Percentiles rank a stretch among this genome's conserved stretches.
phyloP scores from a whole-genome alignment of 2,113 vertebrate species.

The Dascyllus trimaculatus region DNA sequence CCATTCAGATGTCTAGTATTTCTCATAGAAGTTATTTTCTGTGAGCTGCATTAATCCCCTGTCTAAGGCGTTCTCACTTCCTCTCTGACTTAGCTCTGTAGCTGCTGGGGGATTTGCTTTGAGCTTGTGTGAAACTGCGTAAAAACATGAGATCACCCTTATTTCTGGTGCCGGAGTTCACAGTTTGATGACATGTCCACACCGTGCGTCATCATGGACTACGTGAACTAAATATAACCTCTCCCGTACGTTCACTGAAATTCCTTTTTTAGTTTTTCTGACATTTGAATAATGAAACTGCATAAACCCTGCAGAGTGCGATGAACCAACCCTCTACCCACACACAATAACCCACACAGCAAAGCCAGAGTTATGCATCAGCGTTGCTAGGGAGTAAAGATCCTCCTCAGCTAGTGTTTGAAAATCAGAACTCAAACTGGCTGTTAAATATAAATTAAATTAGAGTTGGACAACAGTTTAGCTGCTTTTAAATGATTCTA shows the following conservation, averaged over 20 bases:
- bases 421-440: background rate
- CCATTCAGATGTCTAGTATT: background rate
- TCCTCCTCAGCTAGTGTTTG: background rate
- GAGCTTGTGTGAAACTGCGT: background rate
- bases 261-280: background rate
- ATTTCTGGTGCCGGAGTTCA: conserved; percentile 57
- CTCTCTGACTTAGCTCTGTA: conserved; percentile 4
- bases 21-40: background rate
- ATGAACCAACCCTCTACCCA: background rate
- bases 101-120: background rate
- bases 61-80: conserved; percentile 31
- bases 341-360: background rate
- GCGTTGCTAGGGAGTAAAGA: background rate
- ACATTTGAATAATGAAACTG: background rate
- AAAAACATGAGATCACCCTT: conserved; percentile 51
- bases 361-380: too few relatives aligned
- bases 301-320: background rate
- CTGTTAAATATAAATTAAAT: background rate
- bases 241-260: background rate
- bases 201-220: conserved; percentile 48
- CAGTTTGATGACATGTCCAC: conserved; percentile 48
- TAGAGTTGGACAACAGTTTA: too few relatives aligned
- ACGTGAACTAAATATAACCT: conserved; percentile 19
- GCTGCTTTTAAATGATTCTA: too few relatives aligned
- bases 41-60: background rate